Evolutionary conservation across 2,797 vertebrate species (phyloP).

Genomic region (Melanotaenia parkinsoni): DNA sequence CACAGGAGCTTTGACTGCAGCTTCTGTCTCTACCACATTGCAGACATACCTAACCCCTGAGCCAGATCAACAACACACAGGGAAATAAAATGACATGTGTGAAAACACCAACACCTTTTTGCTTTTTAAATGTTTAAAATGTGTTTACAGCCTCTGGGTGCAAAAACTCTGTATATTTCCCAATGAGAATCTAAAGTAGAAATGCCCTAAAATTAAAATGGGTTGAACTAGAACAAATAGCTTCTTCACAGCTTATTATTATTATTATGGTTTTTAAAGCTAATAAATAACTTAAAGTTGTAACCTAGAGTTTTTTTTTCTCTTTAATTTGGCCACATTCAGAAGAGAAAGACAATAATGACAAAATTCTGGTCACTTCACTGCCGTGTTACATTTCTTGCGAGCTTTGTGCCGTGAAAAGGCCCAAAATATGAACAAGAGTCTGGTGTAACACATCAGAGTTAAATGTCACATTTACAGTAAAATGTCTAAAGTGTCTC

Average conservation of each 20-base stretch:
- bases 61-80: slow-evolving; percentile 75
- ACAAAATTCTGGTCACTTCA: slow-evolving; percentile 16
- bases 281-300: neutral
- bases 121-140: slow-evolving; percentile 67
- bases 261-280: neutral
- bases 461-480: slow-evolving; percentile 58
- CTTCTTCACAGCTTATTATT: slow-evolving; percentile 1
- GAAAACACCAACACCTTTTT: slow-evolving; percentile 69
- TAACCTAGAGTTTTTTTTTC: neutral
- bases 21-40: slow-evolving; percentile 75
- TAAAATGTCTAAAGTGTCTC: slow-evolving; percentile 55
- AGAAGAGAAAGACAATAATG: neutral
- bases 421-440: slow-evolving; percentile 7
- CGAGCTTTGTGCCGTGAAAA: slow-evolving; percentile 1
- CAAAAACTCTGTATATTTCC: slow-evolving; percentile 61
- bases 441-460: slow-evolving; percentile 28
- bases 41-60: slow-evolving; percentile 76
- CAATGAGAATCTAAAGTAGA: slow-evolving; percentile 38
- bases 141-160: slow-evolving; percentile 69
- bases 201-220: slow-evolving; percentile 34
- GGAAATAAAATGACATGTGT: slow-evolving; percentile 67
- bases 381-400: slow-evolving; percentile 3
- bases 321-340: neutral
- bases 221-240: neutral
- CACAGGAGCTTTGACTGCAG: slow-evolving; percentile 80